Evolutionary conservation across 2,888 invertebrate species (phyloP), one percentile per base, ranked within the genome.

Genomic region (Dendrolimus houi): DNA sequence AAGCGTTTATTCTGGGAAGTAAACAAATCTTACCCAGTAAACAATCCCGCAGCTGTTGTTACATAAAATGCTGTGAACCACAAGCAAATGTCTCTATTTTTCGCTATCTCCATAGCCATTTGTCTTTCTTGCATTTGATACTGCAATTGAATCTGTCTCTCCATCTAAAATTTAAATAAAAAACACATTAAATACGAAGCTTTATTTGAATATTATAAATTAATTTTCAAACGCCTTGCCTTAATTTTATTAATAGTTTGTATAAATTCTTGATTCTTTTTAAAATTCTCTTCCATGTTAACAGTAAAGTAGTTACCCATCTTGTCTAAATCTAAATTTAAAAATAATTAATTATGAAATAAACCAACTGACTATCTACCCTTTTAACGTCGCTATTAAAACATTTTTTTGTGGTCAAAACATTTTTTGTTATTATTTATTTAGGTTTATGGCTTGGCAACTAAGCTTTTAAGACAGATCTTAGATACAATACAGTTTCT

Each of bases 61-160:
- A 92, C 67, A 74, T 94, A 95, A 83, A 96, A 96, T 9, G 93
- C 86, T 52, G 93, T 92, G 58, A 94, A 83, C 95, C 95, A 96
- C 67, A 94, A 92, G 71, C 95, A 94, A 17, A 95, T 83, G 73
- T 96, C 96, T 64, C 96, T 88, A 63, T 92, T 91, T 70, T 92
- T 91, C 0, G 96, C 94, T 59, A 95, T 92, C 77, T 94, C 92
- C 83, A 94, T 83, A 0, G 96, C 95, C 81, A 93, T 90, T 83
- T 94, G 92, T 60, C 95, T 87, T 76, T 96, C 95, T 72, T 95
- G 92, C 87, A 96, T 93, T 81, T 95, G 95, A 80, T 95, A 94
- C 78, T 94, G 94, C 91, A 96, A 92, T 74, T 96, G 95, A 64
- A 96, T 93, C 86, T 96, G 95, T 60, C 96, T 90, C 74, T 96